Conservation (phyloP, 2,888 invertebrate species). For the Neuroscelio doddi region DNA sequence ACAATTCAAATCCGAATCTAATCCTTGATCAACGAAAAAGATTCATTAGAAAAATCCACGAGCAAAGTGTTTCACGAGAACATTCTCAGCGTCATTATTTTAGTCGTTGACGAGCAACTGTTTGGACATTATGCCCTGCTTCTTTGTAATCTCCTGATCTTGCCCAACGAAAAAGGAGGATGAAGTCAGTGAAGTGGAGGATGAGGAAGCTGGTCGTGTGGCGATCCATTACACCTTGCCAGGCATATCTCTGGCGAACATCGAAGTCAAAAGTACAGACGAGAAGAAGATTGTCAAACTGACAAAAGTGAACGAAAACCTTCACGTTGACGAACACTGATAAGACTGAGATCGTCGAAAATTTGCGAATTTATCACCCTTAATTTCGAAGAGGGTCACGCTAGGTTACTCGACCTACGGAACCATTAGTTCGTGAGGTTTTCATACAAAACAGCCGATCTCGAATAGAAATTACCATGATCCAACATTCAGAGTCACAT, state of each 20-base stretch:
- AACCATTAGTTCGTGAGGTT: not conserved
- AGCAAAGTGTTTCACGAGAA: not conserved
- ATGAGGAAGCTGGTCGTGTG: constrained; percentile 55
- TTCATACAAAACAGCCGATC: too few relatives aligned
- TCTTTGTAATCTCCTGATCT: constrained; percentile 65
- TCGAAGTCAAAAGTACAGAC: constrained; percentile 59
- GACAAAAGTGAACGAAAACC: constrained; percentile 27
- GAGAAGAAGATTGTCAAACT: constrained; percentile 23
- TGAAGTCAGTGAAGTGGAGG: constrained; percentile 36
- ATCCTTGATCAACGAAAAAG: too few relatives aligned
- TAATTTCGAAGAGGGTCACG: too few relatives aligned
- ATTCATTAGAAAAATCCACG: not conserved
- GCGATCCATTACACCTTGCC: constrained; percentile 65
- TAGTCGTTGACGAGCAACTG: constrained; percentile 65
- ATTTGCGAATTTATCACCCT: constrained; percentile 14
- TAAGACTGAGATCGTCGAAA: constrained; percentile 48
- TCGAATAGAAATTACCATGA: too few relatives aligned
- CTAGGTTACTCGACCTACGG: too few relatives aligned
- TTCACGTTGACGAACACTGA: constrained; percentile 53
- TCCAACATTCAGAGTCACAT: constrained; percentile 40
- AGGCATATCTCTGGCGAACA: constrained; percentile 59
- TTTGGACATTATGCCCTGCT: constrained; percentile 65
- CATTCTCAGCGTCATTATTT: constrained; percentile 56
- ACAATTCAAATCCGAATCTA: too few relatives aligned
- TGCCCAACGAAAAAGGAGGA: constrained; percentile 26